Evolutionary conservation across 2,797 vertebrate genomes (phyloP), one percentile per base, ranked within the genome.

Genomic region (Fistularia tabacaria): DNA sequence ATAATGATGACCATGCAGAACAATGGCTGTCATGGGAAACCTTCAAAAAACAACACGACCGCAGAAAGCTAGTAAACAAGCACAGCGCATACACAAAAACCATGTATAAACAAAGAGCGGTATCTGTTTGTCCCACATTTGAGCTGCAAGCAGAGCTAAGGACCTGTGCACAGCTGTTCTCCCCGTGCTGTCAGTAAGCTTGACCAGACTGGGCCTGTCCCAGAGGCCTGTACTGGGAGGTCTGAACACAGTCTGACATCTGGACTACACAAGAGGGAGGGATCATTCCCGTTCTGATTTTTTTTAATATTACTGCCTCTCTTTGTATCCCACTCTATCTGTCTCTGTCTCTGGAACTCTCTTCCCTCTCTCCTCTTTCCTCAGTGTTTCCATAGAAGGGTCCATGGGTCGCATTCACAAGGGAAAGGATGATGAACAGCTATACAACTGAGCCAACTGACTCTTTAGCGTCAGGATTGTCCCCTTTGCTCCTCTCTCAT

Each of bases 121-220:
- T 83, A 70, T 74, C 57, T 68, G 77, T 82, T 81, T 85, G 84
- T 81, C 77, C 69, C 82, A 82, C 82, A 84, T 88, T 82, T 83
- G 84, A 75, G 81, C 68, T 39, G 54, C 11, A 63, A 75, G 83
- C 65, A 7, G 81, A 82, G 67, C 74, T 46, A 59, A 83, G 76
- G 78, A 89, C 87, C 87, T 82, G 86, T 81, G 79, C 80, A 85
- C 87, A 89, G 81, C 88, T 89, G 85, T 73, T 84, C 74, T 81
- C 71, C 77, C 81, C 36, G 76, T 71, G 74, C 83, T 80, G 82
- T 85, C 80, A 82, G 78, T 71, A 62, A 69, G 66, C 83, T 79
- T 86, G 76, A 87, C 80, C 81, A 84, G 81, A 80, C 81, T 64
- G 56, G 75, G 72, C 52, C 77, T 6, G 67, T 85, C 85, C 81